phyloP scores from a whole-genome alignment of 2,113 vertebrate genomes.

The Nibea coibor region DNA sequence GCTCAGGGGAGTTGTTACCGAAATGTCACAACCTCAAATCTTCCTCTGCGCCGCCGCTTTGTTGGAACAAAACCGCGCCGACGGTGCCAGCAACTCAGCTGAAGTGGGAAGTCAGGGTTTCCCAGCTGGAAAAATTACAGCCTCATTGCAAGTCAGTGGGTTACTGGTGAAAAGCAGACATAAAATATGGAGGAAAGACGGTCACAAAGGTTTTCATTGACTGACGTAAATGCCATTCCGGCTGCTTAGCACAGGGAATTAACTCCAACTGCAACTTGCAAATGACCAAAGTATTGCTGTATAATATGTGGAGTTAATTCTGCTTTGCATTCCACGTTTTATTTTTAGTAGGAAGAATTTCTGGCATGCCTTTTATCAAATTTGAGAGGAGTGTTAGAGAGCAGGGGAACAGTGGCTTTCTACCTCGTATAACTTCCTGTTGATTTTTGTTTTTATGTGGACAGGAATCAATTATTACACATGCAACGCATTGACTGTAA shows the following conservation, averaged over 20 bases:
- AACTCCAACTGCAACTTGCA: neutral
- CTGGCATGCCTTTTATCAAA: neutral
- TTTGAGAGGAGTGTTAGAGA: conserved; percentile 2
- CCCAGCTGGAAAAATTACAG: neutral
- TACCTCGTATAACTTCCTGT: conserved; percentile 7
- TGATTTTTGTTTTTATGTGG: conserved; percentile 45
- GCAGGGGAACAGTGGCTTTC: conserved; percentile 10
- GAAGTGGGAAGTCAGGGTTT: neutral
- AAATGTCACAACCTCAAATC: neutral
- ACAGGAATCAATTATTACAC: conserved; percentile 49
- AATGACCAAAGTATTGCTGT: neutral
- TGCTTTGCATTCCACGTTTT: neutral
- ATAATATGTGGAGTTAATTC: neutral
- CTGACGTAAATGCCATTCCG: neutral
- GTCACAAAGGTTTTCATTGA: neutral
- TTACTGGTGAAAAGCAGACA: neutral
- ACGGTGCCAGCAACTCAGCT: neutral
- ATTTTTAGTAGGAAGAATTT: neutral
- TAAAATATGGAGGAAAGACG: conserved; percentile 7
- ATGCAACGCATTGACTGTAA: conserved; percentile 35
- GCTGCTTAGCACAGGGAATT: neutral
- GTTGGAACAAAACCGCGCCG: neutral
- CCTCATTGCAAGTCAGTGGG: neutral
- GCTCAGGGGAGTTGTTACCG: neutral
- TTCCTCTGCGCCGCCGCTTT: neutral